Evolutionary conservation across 35 echinoderm and acorn worm genomes (phyloP).

Genomic region (Anneissia japonica): DNA sequence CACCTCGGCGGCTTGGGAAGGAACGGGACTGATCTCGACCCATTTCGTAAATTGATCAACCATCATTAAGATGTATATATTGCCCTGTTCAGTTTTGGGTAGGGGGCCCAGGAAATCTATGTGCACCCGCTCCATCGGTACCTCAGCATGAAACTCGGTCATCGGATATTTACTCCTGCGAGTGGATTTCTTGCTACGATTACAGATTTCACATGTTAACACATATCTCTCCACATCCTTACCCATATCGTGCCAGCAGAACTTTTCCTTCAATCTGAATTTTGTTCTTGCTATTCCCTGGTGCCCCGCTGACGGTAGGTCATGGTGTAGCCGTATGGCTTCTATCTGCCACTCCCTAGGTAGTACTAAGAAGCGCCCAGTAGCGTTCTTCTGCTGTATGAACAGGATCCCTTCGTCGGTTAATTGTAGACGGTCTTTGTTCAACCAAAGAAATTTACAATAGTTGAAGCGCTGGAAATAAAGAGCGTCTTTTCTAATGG

Average conservation of each 20-base stretch:
- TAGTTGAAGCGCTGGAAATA: not conserved
- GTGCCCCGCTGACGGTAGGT: not conserved
- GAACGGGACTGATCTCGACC: too few relatives aligned
- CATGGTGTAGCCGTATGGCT: not conserved
- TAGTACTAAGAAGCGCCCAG: not conserved
- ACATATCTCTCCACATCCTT: not conserved
- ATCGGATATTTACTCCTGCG: too few relatives aligned
- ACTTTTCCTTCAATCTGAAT: constrained; percentile 22
- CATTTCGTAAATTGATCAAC: too few relatives aligned
- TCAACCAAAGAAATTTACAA: too few relatives aligned
- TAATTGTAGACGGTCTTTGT: constrained; percentile 31
- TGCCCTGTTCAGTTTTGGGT: not conserved
- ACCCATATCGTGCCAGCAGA: constrained; percentile 23
- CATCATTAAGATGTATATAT: not conserved
- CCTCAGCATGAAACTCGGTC: constrained; percentile 17
- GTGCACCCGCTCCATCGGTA: not conserved
- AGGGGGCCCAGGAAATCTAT: constrained; percentile 17
- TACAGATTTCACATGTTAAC: too few relatives aligned
- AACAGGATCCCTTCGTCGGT: constrained; percentile 17
- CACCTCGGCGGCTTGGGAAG: too few relatives aligned
- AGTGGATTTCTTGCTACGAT: too few relatives aligned
- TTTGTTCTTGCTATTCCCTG: not conserved
- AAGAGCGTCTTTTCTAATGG: not conserved
- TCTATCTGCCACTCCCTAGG: not conserved
- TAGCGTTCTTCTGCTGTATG: not conserved